A percentile compares a stretch with the other conserved stretches of the same genome.
These are phyloP conservation scores for Cantharis flavilabris DNA, from an alignment of 2,888 invertebrate species.

Conservation along the genomic window DNA sequence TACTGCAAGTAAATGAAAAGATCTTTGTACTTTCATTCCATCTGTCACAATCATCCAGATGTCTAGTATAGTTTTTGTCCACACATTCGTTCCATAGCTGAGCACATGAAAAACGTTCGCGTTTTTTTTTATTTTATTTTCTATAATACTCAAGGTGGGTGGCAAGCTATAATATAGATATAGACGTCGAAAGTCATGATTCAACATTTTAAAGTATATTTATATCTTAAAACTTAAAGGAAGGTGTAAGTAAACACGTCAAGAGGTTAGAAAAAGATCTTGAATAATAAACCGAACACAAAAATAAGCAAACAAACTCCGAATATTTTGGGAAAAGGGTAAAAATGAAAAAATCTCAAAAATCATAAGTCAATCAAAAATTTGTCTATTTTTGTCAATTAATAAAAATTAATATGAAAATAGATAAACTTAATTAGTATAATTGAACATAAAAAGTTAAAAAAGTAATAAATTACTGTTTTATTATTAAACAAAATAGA, in stretches of 20 bases:
- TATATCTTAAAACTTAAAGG: constrained; percentile 28
- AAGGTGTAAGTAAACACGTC: constrained; percentile 26
- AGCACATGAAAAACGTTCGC: constrained; percentile 12
- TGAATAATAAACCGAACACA: not conserved
- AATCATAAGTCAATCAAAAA: not conserved
- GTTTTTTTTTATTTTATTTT: constrained; percentile 22
- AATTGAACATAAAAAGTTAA: not conserved
- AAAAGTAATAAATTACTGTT: constrained; percentile 2
- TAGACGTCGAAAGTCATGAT: constrained; percentile 43
- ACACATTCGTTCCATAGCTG: constrained; percentile 32
- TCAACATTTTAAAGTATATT: constrained; percentile 35
- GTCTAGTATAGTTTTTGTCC: constrained; percentile 36
- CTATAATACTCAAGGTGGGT: constrained; percentile 40
- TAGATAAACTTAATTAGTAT: not conserved
- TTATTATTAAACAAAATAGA: not conserved
- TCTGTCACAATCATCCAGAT: constrained; percentile 36
- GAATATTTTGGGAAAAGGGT: not conserved
- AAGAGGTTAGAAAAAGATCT: constrained; percentile 9
- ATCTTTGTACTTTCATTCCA: constrained; percentile 23
- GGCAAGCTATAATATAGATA: constrained; percentile 44
- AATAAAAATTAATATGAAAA: not conserved
- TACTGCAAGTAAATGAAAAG: constrained; percentile 23
- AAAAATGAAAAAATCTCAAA: not conserved
- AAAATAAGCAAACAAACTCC: not conserved
- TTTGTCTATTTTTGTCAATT: not conserved